Evolutionary conservation across 2,888 invertebrate species (phyloP).

Genomic region (Ennomos erosarius): DNA sequence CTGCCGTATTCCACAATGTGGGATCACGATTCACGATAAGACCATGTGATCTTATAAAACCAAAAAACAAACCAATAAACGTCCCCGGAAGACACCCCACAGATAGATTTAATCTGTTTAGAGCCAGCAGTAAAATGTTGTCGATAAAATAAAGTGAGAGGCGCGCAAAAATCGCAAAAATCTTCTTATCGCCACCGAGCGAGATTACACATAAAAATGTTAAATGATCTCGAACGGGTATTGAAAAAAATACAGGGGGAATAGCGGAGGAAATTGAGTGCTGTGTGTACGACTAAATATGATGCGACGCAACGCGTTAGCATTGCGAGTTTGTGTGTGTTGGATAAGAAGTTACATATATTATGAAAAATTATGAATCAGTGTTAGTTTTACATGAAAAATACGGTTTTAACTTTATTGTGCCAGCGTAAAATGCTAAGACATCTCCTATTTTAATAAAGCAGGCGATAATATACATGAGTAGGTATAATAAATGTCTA

Average conservation of each 20-base stretch:
- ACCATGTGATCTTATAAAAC: slow-evolving; percentile 52
- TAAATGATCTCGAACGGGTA: slow-evolving; percentile 83
- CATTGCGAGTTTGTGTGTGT: too few relatives aligned
- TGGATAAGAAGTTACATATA: too few relatives aligned
- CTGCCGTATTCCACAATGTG: background rate
- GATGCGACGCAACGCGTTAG: slow-evolving; percentile 38
- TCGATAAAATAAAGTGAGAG: slow-evolving; percentile 81
- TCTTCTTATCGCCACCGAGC: slow-evolving; percentile 79
- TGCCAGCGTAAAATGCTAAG: too few relatives aligned
- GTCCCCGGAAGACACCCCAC: slow-evolving; percentile 61
- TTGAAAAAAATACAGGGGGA: slow-evolving; percentile 80
- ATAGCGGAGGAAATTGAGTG: slow-evolving; percentile 69
- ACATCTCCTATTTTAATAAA: too few relatives aligned
- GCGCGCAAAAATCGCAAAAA: slow-evolving; percentile 64
- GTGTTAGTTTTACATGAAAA: too few relatives aligned
- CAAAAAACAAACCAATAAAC: slow-evolving; percentile 70
- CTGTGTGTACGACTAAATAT: slow-evolving; percentile 28
- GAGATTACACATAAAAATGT: slow-evolving; percentile 85
- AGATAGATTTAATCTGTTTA: slow-evolving; percentile 82
- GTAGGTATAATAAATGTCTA: too few relatives aligned
- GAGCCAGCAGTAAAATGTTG: slow-evolving; percentile 76
- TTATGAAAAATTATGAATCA: too few relatives aligned
- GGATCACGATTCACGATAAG: slow-evolving; percentile 15
- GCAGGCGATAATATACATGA: too few relatives aligned
- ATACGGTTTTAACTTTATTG: too few relatives aligned